phyloP scores from a whole-genome alignment of 2,888 invertebrate genomes.

The Sesamia inferens region DNA sequence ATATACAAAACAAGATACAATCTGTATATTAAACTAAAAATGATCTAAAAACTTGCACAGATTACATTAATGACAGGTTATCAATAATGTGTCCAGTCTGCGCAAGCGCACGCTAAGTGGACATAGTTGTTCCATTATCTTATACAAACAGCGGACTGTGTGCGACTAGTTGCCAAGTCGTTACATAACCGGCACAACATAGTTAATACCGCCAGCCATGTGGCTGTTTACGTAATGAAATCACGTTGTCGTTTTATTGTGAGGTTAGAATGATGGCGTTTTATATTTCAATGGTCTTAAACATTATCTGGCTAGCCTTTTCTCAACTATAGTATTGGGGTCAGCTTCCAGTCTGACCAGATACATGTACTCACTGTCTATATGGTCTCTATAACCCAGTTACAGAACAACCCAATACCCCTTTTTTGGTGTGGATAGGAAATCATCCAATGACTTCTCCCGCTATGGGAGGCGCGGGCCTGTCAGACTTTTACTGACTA shows the following conservation, averaged over 20 bases:
- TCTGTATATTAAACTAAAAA: background rate
- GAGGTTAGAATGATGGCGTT: constrained; percentile 7
- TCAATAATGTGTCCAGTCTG: background rate
- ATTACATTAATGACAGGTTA: background rate
- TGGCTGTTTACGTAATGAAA: constrained; percentile 24
- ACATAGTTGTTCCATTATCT: constrained; percentile 47
- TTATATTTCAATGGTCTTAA: background rate
- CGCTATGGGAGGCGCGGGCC: no score
- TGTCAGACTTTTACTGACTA: no score
- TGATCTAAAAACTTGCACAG: background rate
- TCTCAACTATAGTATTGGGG: background rate
- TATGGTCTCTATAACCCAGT: background rate
- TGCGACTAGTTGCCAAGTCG: constrained; percentile 38
- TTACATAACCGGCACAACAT: constrained; percentile 49
- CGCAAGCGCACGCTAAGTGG: constrained; percentile 17
- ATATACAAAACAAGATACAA: constrained; percentile 5
- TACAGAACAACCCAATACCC: background rate
- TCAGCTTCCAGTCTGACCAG: background rate
- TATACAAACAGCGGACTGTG: constrained; percentile 46
- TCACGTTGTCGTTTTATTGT: constrained; percentile 22
- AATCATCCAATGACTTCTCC: no score
- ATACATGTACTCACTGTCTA: background rate
- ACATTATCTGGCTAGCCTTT: background rate
- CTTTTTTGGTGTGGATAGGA: no score
- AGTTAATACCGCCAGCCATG: constrained; percentile 25